Evolutionary conservation across 2,888 invertebrate species (phyloP), one percentile per base, ranked within the genome.

Genomic region (Neelides folsomi): DNA sequence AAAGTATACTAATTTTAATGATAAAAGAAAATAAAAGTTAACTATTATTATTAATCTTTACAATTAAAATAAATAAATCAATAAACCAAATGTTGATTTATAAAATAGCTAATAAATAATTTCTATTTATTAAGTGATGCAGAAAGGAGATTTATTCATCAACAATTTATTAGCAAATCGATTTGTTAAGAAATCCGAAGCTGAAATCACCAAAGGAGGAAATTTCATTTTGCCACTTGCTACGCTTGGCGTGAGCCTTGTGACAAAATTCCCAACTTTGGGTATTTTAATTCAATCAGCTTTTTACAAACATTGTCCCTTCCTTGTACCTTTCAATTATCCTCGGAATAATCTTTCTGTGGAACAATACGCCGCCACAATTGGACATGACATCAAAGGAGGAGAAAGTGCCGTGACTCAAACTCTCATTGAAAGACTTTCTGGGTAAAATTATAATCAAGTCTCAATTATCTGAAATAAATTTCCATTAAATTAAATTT

Each of bases 231-330:
- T 56, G 15, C 60, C 61, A 9, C 38, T 64, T 5, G 64, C 64
- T 2, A 52, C 42, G 8, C 51, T 64, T 20, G 64, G 62, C 35
- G 55, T 56, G 39, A 38, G 49, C n/a, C 45, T 64, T 1, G 54
- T 56, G n/a, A 55, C 49, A 38, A 52, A 48, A 19, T 64, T 57
- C 51, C 64, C 64, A 7, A 40, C 45, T 2, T 60, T 55, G 57
- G 61, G 56, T 1, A 20, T 53, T 6, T 42, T 64, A 15, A 54
- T 62, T 8, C 57, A 60, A 20, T 59, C 59, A 1, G 46, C 61
- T 43, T 56, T 64, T 37, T 64, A 60, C 42, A 61, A 61, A 45
- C 46, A 59, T 42, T 62, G 64, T 42, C 64, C 64, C 1, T 64
- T 62, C 19, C 56, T 64, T 1, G 62, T 64, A 2, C 64, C 64